These are phyloP conservation scores for Brachionus sp. DNA, from an alignment of 1,140 invertebrate genomes.

Conservation along the genomic window DNA sequence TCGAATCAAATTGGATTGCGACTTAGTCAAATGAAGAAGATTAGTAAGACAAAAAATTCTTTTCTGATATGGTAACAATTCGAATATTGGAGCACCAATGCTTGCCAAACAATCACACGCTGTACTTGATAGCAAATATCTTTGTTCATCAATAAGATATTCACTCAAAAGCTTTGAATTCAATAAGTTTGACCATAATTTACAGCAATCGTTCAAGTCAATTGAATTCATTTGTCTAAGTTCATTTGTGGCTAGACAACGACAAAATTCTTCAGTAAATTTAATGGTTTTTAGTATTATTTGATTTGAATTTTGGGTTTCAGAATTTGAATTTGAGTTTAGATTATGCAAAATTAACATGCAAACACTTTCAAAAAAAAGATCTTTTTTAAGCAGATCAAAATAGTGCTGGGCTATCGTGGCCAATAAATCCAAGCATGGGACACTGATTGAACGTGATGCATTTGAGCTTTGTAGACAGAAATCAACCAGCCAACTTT, in stretches of 20 bases:
- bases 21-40: conserved; percentile 42
- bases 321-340: not conserved
- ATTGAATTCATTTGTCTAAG: conserved; percentile 26
- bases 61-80: conserved; percentile 35
- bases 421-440: conserved; percentile 16
- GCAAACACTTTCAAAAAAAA: conserved; percentile 2
- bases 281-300: not conserved
- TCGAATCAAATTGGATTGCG: conserved; percentile 37
- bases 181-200: conserved; percentile 29
- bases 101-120: conserved; percentile 42
- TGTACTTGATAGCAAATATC: conserved; percentile 22
- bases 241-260: conserved; percentile 32
- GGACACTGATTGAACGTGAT: not conserved
- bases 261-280: conserved; percentile 33
- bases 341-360: conserved; percentile 31
- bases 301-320: not conserved
- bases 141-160: conserved; percentile 22
- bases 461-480: not conserved
- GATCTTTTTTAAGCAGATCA: conserved; percentile 24
- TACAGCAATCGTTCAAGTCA: conserved; percentile 45
- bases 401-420: not conserved
- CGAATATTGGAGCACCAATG: conserved; percentile 29
- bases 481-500: conserved; percentile 34
- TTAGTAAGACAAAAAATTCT: conserved; percentile 40
- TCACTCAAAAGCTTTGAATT: conserved; percentile 26